Base-by-base conservation (phyloP, 1,140 invertebrate species). In the Anastatus disparis region DNA sequence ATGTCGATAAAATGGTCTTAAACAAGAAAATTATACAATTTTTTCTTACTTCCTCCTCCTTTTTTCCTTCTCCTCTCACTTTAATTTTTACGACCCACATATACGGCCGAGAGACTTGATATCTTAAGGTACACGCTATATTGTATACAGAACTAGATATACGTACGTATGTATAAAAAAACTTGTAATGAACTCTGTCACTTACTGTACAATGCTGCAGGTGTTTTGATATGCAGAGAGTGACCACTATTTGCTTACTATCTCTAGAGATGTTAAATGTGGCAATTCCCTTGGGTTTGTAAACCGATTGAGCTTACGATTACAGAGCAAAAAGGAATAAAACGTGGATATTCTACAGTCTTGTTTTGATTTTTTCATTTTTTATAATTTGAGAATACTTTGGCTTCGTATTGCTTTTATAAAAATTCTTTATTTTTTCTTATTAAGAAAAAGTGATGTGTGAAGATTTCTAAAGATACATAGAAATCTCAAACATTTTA, bases 181-280 rank as follows among this genome's bases (percentile, higher is more conserved):
- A 62, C 59, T 62, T 44, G 29, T 62, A 62, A 46, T 62, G n/a
- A 46, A 62, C 20, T 13, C 35, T 27, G 24, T n/a, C 26, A 29
- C 24, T 48, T 20, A 15, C 22, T n/a, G 52, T 55, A 55, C n/a
- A 55, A 15, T 50, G 26, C 52, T 31, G 12, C n/a, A 27, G 59
- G 40, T 24, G 42, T 26, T 62, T 62, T 46, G 24, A 62, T 46
- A 62, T 62, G 42, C 40, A 62, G 10, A n/a, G n/a, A 62, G 26
- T 29, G 27, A 12, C 52, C 52, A 24, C 29, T n/a, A n/a, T n/a
- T n/a, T n/a, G n/a, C n/a, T n/a, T n/a, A n/a, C n/a, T n/a, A n/a
- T n/a, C n/a, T n/a, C n/a, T n/a, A 3, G 52, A 55, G 24, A 55
- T 55, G 15, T 50, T 44, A 44, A 44, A 44, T 24, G 48, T 22